A percentile compares a stretch with the other conserved stretches of the same genome.
Conservation (phyloP, 2,888 invertebrate species). For the Nomada goodeniana region DNA sequence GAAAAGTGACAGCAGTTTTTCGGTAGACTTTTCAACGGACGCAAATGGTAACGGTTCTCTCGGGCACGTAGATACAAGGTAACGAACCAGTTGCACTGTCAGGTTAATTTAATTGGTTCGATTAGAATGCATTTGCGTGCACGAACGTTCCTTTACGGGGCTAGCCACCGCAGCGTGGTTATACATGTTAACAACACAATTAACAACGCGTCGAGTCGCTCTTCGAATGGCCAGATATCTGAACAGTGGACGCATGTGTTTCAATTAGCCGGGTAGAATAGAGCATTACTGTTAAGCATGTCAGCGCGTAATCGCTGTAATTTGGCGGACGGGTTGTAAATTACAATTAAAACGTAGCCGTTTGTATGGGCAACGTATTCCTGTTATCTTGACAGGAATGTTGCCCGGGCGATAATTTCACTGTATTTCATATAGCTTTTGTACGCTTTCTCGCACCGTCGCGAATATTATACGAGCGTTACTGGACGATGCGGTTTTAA, state of each 20-base stretch:
- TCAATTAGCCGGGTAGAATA: conserved; percentile 21
- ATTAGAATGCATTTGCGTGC: conserved; percentile 69
- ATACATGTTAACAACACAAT: conserved; percentile 51
- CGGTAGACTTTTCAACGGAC: conserved; percentile 12
- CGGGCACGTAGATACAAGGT: conserved; percentile 4
- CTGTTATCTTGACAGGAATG: neutral
- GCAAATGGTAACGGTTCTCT: conserved; percentile 29
- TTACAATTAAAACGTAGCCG: conserved; percentile 29
- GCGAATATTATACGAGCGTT: no score
- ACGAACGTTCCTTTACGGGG: conserved; percentile 24
- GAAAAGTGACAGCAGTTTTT: conserved; percentile 27
- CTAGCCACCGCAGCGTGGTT: conserved; percentile 17
- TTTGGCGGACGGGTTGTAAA: conserved; percentile 18
- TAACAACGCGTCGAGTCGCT: conserved; percentile 27
- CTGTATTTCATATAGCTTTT: neutral
- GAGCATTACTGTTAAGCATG: conserved; percentile 10
- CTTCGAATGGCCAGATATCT: conserved; percentile 8
- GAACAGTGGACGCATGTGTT: conserved; percentile 15
- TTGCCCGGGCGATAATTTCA: neutral
- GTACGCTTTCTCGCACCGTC: no score
- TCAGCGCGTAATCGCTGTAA: conserved; percentile 17
- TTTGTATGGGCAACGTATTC: neutral
- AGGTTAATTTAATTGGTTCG: conserved; percentile 71
- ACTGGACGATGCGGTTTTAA: no score
- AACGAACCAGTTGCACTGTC: conserved; percentile 55